These are phyloP conservation scores for Chydorus sphaericus DNA, from an alignment of 2,888 invertebrate genomes.

Conservation along the genomic window DNA sequence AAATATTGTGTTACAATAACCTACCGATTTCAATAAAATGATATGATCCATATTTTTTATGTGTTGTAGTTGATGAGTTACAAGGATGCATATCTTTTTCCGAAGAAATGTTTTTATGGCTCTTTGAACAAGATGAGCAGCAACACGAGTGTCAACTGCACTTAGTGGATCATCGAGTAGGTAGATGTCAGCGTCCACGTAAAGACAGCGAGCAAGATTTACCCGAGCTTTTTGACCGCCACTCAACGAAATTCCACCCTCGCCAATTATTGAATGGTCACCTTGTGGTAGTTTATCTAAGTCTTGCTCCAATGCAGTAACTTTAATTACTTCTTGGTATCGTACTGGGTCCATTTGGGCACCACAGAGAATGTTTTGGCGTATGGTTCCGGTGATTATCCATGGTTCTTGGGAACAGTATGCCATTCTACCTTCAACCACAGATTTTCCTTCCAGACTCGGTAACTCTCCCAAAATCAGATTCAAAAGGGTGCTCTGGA, in stretches of 20 bases:
- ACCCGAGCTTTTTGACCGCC: constrained; percentile 40
- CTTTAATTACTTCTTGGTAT: constrained; percentile 26
- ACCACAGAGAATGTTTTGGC: constrained; percentile 88
- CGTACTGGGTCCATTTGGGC: constrained; percentile 35
- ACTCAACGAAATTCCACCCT: constrained; percentile 36
- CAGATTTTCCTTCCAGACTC: constrained; percentile 26
- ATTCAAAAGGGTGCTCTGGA: constrained; percentile 20
- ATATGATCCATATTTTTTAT: constrained; percentile 49
- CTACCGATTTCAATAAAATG: constrained; percentile 47
- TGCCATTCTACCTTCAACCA: constrained; percentile 30
- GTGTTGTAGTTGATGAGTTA: constrained; percentile 71
- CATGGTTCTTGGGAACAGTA: constrained; percentile 53
- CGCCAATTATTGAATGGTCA: constrained; percentile 37
- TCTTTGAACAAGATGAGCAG: constrained; percentile 32
- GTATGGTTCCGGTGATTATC: constrained; percentile 58
- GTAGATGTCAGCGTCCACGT: constrained; percentile 34
- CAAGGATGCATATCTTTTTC: constrained; percentile 31
- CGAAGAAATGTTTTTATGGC: constrained; percentile 28
- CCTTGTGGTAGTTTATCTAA: constrained; percentile 32
- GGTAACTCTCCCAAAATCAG: constrained; percentile 34
- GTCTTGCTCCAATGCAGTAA: constrained; percentile 32
- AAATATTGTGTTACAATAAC: no score
- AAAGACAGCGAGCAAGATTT: constrained; percentile 32
- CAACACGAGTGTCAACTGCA: constrained; percentile 35
- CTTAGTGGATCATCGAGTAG: constrained; percentile 36